Conservation (phyloP, 2,113 vertebrate genomes). For the Vidua macroura region DNA sequence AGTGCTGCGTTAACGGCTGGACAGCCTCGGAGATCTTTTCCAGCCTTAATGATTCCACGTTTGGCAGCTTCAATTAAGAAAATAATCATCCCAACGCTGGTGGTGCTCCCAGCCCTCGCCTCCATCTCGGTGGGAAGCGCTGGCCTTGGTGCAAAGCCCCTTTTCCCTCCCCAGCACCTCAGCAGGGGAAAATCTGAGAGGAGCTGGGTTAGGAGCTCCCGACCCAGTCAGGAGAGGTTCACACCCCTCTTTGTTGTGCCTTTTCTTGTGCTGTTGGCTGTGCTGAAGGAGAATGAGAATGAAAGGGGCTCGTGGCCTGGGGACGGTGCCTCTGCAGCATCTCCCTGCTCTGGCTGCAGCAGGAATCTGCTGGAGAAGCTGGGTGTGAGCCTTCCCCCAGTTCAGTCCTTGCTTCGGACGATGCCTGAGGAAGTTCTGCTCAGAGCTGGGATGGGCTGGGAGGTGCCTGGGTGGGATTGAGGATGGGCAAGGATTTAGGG, state of each 20-base stretch:
- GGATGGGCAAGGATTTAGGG: background rate
- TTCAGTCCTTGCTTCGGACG: background rate
- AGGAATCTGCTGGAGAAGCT: background rate
- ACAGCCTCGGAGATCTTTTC: background rate
- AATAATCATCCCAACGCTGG: accelerated
- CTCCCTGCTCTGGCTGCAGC: background rate
- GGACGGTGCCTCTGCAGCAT: accelerated
- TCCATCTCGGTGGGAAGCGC: background rate
- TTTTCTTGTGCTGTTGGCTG: background rate
- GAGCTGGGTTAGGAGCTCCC: background rate
- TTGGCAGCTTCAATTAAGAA: background rate
- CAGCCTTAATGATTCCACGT: background rate
- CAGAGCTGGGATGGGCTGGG: background rate
- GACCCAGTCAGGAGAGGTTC: background rate
- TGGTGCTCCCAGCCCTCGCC: background rate
- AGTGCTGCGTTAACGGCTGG: background rate
- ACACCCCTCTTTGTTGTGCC: background rate
- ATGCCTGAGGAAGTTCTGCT: background rate
- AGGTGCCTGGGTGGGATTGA: background rate
- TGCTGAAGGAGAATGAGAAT: background rate
- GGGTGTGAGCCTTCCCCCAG: accelerated
- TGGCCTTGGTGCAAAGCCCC: background rate
- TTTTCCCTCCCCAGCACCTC: background rate
- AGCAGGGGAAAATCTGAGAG: background rate
- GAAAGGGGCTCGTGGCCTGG: accelerated